Evolutionary conservation across 1,140 invertebrate genomes (phyloP).

Genomic region (Mamestra configurata): DNA sequence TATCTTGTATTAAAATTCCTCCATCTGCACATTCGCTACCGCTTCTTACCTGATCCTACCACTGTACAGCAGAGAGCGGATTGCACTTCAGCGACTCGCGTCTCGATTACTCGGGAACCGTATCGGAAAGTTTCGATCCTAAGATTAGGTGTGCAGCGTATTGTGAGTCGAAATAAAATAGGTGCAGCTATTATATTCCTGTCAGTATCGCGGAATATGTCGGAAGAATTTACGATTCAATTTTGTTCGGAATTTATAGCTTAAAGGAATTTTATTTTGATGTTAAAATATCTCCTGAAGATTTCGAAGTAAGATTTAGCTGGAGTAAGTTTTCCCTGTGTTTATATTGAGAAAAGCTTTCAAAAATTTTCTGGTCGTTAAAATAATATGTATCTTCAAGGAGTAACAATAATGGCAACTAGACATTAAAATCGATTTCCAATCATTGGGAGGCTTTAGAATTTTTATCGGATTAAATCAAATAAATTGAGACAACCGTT

Average conservation of each 20-base stretch:
- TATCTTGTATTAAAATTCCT: no score
- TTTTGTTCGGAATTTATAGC: background rate
- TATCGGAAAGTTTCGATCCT: constrained; percentile 9
- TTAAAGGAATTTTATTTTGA: no score
- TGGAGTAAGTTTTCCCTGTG: no score
- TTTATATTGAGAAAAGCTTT: no score
- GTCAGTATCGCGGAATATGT: background rate
- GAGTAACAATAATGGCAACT: no score
- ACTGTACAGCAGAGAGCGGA: background rate
- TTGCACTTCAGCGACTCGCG: constrained; percentile 1
- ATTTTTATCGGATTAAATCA: constrained; percentile 28
- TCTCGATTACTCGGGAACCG: constrained; percentile 18
- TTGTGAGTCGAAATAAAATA: background rate
- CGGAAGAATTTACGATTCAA: background rate
- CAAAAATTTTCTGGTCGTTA: no score
- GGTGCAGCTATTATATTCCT: background rate
- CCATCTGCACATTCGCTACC: background rate
- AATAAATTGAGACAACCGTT: constrained; percentile 38
- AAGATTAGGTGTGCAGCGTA: background rate
- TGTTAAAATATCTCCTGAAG: no score
- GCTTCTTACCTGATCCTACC: background rate
- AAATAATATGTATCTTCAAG: no score
- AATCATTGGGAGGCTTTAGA: constrained; percentile 21
- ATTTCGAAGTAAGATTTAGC: no score
- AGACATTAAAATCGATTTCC: constrained; percentile 21